phyloP scores from a whole-genome alignment of 1,140 invertebrate species.

The Pseudoatta argentina region DNA sequence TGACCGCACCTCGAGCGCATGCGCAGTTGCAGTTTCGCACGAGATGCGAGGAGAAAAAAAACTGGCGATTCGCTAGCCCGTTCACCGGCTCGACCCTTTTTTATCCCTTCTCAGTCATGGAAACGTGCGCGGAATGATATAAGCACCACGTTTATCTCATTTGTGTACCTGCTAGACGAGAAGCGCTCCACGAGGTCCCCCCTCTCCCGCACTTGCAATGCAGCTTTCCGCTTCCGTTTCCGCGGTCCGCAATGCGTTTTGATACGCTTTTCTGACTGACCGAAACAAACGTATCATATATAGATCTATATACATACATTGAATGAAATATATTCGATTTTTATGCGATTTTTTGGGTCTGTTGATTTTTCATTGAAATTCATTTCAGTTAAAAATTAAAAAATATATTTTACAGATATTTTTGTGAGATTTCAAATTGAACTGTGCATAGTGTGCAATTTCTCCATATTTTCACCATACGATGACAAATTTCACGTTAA shows the following conservation, averaged over 20 bases:
- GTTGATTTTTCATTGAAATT: not conserved
- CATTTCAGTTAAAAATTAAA: not conserved
- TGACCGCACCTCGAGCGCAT: conserved; percentile 31
- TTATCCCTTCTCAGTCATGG: conserved; percentile 33
- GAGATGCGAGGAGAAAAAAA: not conserved
- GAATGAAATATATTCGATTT: not conserved
- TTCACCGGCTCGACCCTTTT: conserved; percentile 62
- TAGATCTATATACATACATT: not conserved
- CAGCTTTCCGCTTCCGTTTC: conserved; percentile 28
- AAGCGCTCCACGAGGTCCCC: not conserved
- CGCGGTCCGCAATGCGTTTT: not conserved
- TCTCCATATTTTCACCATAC: not conserved
- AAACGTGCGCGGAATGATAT: conserved; percentile 70
- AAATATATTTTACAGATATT: conserved; percentile 9
- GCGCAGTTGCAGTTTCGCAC: conserved; percentile 35
- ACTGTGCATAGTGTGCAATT: not conserved
- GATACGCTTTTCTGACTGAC: not conserved
- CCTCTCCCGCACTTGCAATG: not conserved
- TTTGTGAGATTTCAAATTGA: not conserved
- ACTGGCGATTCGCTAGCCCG: conserved; percentile 59
- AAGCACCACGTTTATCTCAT: conserved; percentile 37
- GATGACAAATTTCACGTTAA: not conserved
- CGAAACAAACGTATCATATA: not conserved
- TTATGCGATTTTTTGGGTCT: not conserved
- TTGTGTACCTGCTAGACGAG: conserved; percentile 30